Base-by-base conservation (phyloP, 2,888 invertebrate genomes). In the Temnothorax rugatulus region DNA sequence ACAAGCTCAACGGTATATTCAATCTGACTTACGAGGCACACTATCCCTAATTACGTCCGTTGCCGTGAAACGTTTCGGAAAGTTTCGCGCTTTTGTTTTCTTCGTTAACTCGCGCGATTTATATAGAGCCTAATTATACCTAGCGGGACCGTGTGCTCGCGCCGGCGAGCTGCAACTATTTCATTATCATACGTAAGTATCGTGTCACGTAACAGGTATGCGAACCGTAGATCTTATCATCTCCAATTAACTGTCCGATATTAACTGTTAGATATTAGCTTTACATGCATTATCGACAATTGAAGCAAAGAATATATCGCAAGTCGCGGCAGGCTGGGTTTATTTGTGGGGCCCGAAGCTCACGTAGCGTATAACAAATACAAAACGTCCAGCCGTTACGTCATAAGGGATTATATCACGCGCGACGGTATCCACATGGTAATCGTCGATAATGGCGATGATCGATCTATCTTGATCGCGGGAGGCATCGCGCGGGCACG, bases 381-480 rank as follows among this genome's bases (percentile, higher is more conserved):
- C 59, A 13, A 61, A 41, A 68, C 21, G 21, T 52, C 7, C 1
- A 29, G 44, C 25, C 74, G 68, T 88, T 89, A 84, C 44, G 54
- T 89, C 87, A 89, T 76, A 84, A 7, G 66, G 59, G 61, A 66
- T 54, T 44, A 21, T 63, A 68, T 71, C 81, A 52, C 50, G 66
- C 66, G 25, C 82, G 82, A 85, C 57, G 21, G 47, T 81, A 86
- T 83, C 68, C 66, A 59, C 84, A 83, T 89, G 83, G 86, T 85
- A 88, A 90, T 74, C 59, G 34, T 18, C 47, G n/a, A 29, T 57
- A 74, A 73, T 77, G 47, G 44, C 25, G 50, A n/a, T 63, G 63
- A 64, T 50, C 83, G 84, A 87, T 87, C 87, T 84, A 75, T 86
- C 75, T 50, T 77, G 86, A 85, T 88, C 73, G 87, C 86, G 84